Base-by-base conservation (phyloP, 2,113 vertebrate genomes). In the Pachycephala philippinensis region DNA sequence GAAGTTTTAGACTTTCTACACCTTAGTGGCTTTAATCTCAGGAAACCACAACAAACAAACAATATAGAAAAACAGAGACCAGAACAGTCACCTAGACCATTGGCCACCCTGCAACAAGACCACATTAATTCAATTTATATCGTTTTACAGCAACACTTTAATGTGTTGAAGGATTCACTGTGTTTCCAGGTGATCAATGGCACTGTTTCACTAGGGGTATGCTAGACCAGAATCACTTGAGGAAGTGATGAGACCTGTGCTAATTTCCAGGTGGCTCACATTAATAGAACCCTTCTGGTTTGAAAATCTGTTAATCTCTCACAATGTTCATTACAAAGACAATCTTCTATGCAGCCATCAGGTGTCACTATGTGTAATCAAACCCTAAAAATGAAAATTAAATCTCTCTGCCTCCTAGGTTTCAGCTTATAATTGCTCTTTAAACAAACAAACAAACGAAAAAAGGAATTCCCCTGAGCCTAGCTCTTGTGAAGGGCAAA, bases 281-380 rank as follows among this genome's bases (percentile, higher is more conserved):
- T 64, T 76, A 72, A 45, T 12, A 42, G 44, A 83, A 84, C 42
- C 22, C 21, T 28, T 49, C n/a, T 83, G 23, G 2, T 52, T 61
- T 69, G 30, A 49, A 57, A 74, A 80, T 69, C 30, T 88, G 45
- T 60, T 82, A 33, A 45, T 52, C 27, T 71, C 18, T 42, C 68
- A 57, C 8, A n/a, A 37, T n/a, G 17, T 61, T 26, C 11, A 6
- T 45, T 84, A 35, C 8, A 39, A 74, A 86, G 71, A 63, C 66
- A 70, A 70, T 92, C 35, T 84, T 77, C 71, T 63, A 13, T 31
- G 21, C 24, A 85, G 85, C 90, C 90, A 90, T 91, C 83, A 92
- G 95, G 64, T 95, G 92, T 94, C 96, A 88, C 75, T 88, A 40
- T 94, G 17, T 30, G 52, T 83, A 93, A 83, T 70, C 35, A 81